Base-by-base conservation (phyloP, 2,888 invertebrate genomes). In the Heliconius sara region DNA sequence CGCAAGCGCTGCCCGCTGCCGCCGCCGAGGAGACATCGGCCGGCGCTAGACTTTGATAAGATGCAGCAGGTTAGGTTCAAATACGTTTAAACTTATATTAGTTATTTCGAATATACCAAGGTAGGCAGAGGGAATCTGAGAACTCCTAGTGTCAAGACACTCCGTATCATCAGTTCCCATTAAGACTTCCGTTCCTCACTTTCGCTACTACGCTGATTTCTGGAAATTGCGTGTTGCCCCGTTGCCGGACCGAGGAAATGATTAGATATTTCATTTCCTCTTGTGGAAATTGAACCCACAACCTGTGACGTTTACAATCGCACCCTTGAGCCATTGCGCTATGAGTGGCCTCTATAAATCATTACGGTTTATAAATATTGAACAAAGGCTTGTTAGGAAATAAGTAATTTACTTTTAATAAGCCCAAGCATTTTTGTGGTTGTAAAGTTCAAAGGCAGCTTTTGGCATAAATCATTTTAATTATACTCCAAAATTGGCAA, bases 11-110 rank as follows among this genome's bases (percentile, higher is more conserved):
- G 88, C 88, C 89, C 91, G 83, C 91, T 91, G 85, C 91, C 93
- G 85, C 91, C 91, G 84, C 93, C 92, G 84, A 90, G 92, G 83
- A 92, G 96, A 39, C 97, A 97, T 92, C 96, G 98, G 90, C 99
- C 99, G 85, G 98, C 98, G 93, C 96, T 99, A 89, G 98, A 99
- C 96, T 98, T 99, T 92, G 99, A 99, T 93, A 99, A 99, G 96
- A 99, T 99, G 98, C 98, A 98, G 96, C 98, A 98, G 97, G 98
- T 98, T 95, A 34, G 7, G 27, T 60, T 47, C 1, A 43, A 25
- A 43, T 7, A 25, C 19, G 70, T 16, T 30, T 65, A 27, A 27
- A 65, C 4, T 65, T 2, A 27, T 16, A 65, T 16, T 16, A 63
- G 13, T 39, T 34, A 34, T 34, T 39, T 39, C 39, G 39, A 39